Conservation (phyloP, 2,797 vertebrate genomes). For the Phoeniculus purpureus region DNA sequence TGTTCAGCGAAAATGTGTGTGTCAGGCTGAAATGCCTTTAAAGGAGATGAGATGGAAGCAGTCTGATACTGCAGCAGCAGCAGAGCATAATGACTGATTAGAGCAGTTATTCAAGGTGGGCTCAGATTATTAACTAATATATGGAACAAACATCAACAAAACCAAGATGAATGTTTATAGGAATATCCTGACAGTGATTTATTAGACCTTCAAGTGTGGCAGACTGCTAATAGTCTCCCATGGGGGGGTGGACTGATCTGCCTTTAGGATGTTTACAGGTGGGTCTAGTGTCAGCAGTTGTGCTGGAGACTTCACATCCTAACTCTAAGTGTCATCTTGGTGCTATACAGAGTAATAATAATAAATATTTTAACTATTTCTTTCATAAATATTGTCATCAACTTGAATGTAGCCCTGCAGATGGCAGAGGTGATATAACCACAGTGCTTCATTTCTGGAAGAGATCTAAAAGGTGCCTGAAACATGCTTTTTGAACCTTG, state of each 20-base stretch:
- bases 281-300: not conserved
- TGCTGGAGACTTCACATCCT: not conserved
- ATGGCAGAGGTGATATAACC: not conserved
- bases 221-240: not conserved
- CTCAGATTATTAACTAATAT: not conserved
- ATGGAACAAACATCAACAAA: not conserved
- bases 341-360: not conserved
- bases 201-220: not conserved
- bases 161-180: not conserved
- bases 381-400: not conserved
- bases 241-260: not conserved
- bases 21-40: not conserved
- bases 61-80: not conserved
- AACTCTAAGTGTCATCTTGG: not conserved
- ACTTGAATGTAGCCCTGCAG: not conserved
- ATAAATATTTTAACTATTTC: not conserved
- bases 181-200: not conserved
- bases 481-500: not conserved
- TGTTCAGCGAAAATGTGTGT: accelerated
- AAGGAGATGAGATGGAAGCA: not conserved
- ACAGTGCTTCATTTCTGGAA: not conserved
- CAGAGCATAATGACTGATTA: not conserved
- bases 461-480: not conserved
- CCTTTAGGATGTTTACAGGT: not conserved
- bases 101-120: not conserved